Conservation (phyloP, 1,140 invertebrate species). For the Melipona quadrifasciata region DNA sequence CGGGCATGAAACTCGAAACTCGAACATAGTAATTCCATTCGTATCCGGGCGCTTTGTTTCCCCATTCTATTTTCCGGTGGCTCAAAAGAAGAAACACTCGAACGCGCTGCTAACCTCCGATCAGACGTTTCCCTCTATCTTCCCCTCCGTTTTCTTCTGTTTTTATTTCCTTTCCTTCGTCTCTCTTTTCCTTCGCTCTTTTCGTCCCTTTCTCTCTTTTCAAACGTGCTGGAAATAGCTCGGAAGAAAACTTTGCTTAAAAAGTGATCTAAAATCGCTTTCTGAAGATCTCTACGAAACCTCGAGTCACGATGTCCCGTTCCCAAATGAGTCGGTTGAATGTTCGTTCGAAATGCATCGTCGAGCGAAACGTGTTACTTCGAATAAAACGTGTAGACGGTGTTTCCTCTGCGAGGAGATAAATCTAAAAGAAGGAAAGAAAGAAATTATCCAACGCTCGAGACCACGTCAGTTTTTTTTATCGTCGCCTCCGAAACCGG, state of each 20-base stretch:
- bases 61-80: not conserved
- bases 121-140: not conserved
- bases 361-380: not conserved
- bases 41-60: not conserved
- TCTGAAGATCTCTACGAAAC: not conserved
- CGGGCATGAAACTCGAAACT: conserved; percentile 11
- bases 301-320: not conserved
- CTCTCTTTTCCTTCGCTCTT: not conserved
- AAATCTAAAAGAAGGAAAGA: too few relatives aligned
- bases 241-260: too few relatives aligned
- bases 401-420: too few relatives aligned
- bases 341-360: not conserved
- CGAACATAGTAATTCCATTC: conserved; percentile 15
- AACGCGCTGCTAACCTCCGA: conserved; percentile 9
- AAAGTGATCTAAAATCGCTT: not conserved
- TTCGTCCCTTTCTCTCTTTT: not conserved
- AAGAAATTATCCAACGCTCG: too few relatives aligned
- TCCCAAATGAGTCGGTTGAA: not conserved
- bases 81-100: conserved; percentile 17
- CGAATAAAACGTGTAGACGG: too few relatives aligned
- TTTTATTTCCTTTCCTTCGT: not conserved
- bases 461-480: too few relatives aligned
- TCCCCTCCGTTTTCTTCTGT: not conserved
- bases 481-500: too few relatives aligned
- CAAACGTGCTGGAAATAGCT: too few relatives aligned